These are phyloP conservation scores for Saxidomus purpurata DNA, from an alignment of 1,140 invertebrate genomes.

Conservation along the genomic window DNA sequence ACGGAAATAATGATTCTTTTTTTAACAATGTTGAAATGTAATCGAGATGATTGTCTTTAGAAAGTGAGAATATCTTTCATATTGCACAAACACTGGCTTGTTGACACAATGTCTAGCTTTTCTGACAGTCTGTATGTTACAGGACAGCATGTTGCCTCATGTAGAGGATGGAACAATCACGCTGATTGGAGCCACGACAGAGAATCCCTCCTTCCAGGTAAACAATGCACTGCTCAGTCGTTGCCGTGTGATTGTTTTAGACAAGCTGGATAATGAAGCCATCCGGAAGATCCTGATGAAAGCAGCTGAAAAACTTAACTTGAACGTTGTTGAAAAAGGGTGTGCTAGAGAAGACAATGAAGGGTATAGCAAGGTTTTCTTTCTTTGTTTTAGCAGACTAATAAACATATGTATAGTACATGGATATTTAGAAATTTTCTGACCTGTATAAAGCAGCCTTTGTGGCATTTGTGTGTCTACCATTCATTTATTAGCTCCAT, in stretches of 20 bases:
- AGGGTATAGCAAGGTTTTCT: not conserved
- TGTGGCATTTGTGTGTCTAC: too few relatives aligned
- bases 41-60: too few relatives aligned
- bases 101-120: too few relatives aligned
- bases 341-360: not conserved
- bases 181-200: conserved; percentile 94
- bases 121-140: conserved; percentile 13
- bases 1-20: too few relatives aligned
- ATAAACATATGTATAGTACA: too few relatives aligned
- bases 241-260: conserved; percentile 90
- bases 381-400: too few relatives aligned
- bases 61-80: too few relatives aligned
- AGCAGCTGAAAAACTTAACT: conserved; percentile 86
- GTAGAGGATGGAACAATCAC: conserved; percentile 94
- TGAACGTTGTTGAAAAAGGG: conserved; percentile 39
- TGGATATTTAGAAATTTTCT: not conserved
- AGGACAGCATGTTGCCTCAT: conserved; percentile 92
- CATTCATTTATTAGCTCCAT: too few relatives aligned
- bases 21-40: too few relatives aligned
- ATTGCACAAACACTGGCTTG: too few relatives aligned
- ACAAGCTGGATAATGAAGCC: conserved; percentile 90
- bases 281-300: conserved; percentile 89
- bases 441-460: too few relatives aligned
- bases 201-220: conserved; percentile 95
- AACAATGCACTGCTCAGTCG: conserved; percentile 93